These are phyloP conservation scores for Xenotilapia caudafasciata DNA, from an alignment of 2,113 vertebrate species.

Conservation along the genomic window DNA sequence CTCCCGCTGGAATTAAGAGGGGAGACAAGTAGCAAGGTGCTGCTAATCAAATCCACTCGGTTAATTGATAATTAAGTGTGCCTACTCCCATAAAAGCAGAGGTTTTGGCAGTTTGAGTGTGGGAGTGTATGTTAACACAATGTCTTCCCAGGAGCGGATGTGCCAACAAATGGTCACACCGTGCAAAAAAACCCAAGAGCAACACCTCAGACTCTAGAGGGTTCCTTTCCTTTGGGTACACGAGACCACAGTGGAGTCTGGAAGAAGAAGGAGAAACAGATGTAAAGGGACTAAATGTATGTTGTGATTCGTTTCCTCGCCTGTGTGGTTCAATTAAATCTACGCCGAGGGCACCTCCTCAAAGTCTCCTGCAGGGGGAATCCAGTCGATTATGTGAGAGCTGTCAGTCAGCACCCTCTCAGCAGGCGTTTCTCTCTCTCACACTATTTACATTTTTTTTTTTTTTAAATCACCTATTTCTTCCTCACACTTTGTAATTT, in stretches of 20 bases:
- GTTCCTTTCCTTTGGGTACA: neutral
- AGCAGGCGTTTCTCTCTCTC: neutral
- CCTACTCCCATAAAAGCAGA: neutral
- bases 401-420: neutral
- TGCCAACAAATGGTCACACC: neutral
- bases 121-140: neutral
- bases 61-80: neutral
- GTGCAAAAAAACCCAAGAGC: neutral
- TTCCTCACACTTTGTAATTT: neutral
- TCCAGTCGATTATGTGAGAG: neutral
- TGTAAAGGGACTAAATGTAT: neutral
- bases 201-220: neutral
- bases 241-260: neutral
- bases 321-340: neutral
- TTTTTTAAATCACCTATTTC: neutral
- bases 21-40: neutral
- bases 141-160: neutral
- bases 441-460: neutral
- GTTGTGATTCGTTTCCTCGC: neutral
- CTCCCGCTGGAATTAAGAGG: neutral
- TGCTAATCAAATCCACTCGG: neutral
- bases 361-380: neutral
- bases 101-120: neutral
- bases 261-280: neutral
- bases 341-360: neutral